Evolutionary conservation across 2,888 invertebrate genomes (phyloP).

Genomic region (Idaea straminata): DNA sequence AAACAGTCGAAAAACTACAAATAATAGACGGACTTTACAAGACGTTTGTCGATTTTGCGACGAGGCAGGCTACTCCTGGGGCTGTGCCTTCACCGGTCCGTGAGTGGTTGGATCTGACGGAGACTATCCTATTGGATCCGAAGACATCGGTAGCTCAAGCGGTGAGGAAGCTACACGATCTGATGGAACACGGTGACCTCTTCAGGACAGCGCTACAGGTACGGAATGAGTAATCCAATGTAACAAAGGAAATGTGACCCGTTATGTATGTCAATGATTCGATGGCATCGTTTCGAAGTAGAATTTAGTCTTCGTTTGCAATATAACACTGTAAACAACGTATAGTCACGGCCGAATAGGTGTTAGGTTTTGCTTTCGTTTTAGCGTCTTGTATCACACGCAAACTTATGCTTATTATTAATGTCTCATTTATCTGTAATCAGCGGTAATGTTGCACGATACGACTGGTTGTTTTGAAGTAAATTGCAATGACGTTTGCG

Average conservation of each 20-base stretch:
- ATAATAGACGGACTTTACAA: slow-evolving; percentile 84
- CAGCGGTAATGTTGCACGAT: background rate
- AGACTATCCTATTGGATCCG: slow-evolving; percentile 83
- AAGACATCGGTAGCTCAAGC: slow-evolving; percentile 79
- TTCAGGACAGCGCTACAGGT: slow-evolving; percentile 85
- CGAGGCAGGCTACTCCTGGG: slow-evolving; percentile 59
- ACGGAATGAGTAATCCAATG: slow-evolving; percentile 32
- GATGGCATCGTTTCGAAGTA: background rate
- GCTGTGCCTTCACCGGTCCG: slow-evolving; percentile 59
- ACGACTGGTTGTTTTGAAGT: background rate
- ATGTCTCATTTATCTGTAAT: background rate
- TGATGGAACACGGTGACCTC: slow-evolving; percentile 81
- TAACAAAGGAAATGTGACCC: slow-evolving; percentile 27
- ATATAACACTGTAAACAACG: background rate
- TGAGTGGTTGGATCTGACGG: slow-evolving; percentile 82
- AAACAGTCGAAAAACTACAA: slow-evolving; percentile 80
- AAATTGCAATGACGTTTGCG: background rate
- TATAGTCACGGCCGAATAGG: background rate
- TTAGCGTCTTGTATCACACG: background rate
- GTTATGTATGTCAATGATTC: slow-evolving; percentile 5
- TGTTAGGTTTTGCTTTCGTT: background rate
- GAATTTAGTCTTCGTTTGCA: background rate
- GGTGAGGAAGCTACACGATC: slow-evolving; percentile 79
- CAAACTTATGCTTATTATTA: background rate
- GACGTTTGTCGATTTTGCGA: slow-evolving; percentile 82